These are phyloP conservation scores for Melanotaenia maccullochi DNA, from an alignment of 2,797 vertebrate genomes.

Conservation along the genomic window DNA sequence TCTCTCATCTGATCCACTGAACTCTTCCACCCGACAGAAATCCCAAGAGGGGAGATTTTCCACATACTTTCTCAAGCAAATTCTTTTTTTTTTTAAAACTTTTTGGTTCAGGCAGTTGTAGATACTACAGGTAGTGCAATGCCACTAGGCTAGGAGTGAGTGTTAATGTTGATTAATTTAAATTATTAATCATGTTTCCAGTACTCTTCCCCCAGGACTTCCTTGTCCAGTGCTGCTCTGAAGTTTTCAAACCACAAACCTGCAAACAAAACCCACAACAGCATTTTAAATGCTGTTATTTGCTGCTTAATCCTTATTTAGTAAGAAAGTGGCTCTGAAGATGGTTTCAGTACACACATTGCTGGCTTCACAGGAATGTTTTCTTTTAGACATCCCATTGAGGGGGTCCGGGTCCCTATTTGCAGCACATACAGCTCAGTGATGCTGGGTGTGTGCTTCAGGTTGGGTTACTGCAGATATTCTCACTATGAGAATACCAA, in stretches of 20 bases:
- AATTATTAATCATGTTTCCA: conserved; percentile 65
- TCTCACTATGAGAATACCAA: conserved; percentile 35
- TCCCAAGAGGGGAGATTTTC: conserved; percentile 12
- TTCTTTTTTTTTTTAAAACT: conserved; percentile 1
- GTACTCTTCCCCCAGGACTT: background rate
- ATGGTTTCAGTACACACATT: background rate
- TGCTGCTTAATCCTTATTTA: background rate
- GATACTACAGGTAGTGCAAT: conserved; percentile 9
- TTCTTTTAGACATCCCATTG: background rate
- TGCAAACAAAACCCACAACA: background rate
- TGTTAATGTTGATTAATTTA: conserved; percentile 34
- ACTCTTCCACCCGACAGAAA: conserved; percentile 2
- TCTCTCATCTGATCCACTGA: background rate
- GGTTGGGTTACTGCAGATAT: conserved; percentile 54
- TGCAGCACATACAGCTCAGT: background rate
- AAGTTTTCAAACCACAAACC: background rate
- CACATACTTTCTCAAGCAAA: conserved; percentile 23
- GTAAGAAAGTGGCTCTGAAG: background rate
- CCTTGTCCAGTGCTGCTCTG: conserved; percentile 7
- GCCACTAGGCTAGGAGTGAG: background rate
- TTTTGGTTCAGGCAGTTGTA: conserved; percentile 1
- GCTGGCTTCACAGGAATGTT: conserved; percentile 24
- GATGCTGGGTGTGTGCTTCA: conserved; percentile 28
- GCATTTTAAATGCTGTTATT: background rate
- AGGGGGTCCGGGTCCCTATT: background rate